Conservation (phyloP, 2,888 invertebrate species). For the Drosophila meridiana region DNA sequence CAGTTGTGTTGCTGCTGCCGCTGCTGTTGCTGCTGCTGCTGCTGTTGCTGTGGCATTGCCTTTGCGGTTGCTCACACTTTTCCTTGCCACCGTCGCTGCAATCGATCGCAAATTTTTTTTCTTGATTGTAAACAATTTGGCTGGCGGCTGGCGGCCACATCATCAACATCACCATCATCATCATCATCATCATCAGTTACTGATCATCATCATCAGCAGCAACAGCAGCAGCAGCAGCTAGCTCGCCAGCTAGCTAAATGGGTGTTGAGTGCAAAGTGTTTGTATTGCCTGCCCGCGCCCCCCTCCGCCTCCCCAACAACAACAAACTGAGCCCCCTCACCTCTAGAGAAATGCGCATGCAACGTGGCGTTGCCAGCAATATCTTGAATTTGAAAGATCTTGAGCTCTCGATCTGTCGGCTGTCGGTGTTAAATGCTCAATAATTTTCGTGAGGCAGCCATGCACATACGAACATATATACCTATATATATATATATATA, state of each 20-base stretch:
- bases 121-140: conserved; percentile 77
- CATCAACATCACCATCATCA: conserved; percentile 57
- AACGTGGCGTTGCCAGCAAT: conserved; percentile 47
- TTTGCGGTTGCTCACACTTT: conserved; percentile 71
- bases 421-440: conserved; percentile 74
- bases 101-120: conserved; percentile 73
- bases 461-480: neutral
- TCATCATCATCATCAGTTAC: conserved; percentile 46
- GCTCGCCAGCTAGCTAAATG: conserved; percentile 70
- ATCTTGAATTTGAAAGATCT: conserved; percentile 27
- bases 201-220: conserved; percentile 37
- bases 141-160: conserved; percentile 71
- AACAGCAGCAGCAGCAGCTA: conserved; percentile 7
- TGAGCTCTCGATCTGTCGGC: conserved; percentile 49
- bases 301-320: neutral
- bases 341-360: conserved; percentile 23
- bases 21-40: conserved; percentile 21
- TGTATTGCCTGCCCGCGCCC: conserved; percentile 43
- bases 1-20: conserved; percentile 56
- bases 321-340: conserved; percentile 2
- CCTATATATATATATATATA: neutral
- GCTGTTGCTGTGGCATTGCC: conserved; percentile 39
- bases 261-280: conserved; percentile 80
- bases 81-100: conserved; percentile 57
- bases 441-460: conserved; percentile 57